Percentiles rank a stretch among this genome's conserved stretches.
Evolutionary conservation across 2,113 vertebrate genomes (phyloP).

Genomic region (Sorex fumeus): DNA sequence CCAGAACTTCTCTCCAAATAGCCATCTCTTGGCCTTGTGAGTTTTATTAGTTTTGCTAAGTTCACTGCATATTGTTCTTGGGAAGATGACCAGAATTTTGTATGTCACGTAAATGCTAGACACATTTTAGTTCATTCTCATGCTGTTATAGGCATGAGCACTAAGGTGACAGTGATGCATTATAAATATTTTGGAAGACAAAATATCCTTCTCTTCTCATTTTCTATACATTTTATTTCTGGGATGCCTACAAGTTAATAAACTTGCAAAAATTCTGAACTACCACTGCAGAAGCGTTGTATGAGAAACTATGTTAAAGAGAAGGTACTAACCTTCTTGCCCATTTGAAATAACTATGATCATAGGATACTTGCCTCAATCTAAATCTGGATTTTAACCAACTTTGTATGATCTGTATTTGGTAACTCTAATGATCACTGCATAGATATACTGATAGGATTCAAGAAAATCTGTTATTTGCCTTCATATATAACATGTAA

Average conservation of each 20-base stretch:
- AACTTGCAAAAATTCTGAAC: not conserved
- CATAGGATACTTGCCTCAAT: slow-evolving; percentile 1
- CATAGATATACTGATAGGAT: slow-evolving; percentile 46
- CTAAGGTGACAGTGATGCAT: not conserved
- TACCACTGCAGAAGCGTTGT: not conserved
- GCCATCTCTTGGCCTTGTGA: not conserved
- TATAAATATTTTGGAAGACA: not conserved
- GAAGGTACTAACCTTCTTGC: not conserved
- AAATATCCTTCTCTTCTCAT: not conserved
- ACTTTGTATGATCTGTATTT: slow-evolving; percentile 15
- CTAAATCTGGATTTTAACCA: slow-evolving; percentile 36
- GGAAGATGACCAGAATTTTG: not conserved
- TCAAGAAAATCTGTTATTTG: slow-evolving; percentile 26
- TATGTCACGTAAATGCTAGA: not conserved
- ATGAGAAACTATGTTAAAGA: not conserved
- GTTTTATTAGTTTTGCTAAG: slow-evolving; percentile 20
- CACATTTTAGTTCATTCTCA: slow-evolving; percentile 41
- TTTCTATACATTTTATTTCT: slow-evolving; percentile 14
- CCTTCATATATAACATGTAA: slow-evolving; percentile 17
- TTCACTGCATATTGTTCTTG: not conserved
- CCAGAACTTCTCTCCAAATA: not conserved
- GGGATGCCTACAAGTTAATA: not conserved
- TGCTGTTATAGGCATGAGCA: not conserved
- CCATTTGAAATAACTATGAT: slow-evolving; percentile 1
- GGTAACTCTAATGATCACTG: not conserved